Conservation (phyloP, 2,113 vertebrate species). For the Nesoenas mayeri region DNA sequence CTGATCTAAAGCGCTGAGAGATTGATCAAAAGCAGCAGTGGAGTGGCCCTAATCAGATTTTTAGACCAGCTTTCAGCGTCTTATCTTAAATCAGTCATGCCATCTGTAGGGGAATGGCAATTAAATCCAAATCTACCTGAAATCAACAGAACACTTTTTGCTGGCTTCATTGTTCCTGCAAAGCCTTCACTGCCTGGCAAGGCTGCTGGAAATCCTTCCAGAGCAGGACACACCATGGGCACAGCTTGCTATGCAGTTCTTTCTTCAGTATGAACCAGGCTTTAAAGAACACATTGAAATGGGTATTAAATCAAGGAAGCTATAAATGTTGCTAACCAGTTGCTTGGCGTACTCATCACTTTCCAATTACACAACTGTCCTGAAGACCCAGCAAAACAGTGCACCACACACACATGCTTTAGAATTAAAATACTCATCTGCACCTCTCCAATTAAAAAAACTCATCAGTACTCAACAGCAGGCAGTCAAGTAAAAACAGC, state of each 20-base stretch:
- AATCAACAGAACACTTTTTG: background rate
- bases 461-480: background rate
- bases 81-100: background rate
- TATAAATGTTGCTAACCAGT: background rate
- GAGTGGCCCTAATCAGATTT: background rate
- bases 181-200: background rate
- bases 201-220: background rate
- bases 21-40: background rate
- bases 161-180: background rate
- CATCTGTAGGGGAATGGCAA: background rate
- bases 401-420: background rate
- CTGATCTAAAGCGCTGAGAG: background rate
- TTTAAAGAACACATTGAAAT: background rate
- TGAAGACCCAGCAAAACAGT: background rate
- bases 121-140: background rate
- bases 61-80: background rate
- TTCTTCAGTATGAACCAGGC: background rate
- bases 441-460: background rate
- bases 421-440: background rate
- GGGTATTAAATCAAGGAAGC: background rate
- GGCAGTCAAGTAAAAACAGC: background rate
- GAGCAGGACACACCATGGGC: background rate
- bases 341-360: background rate
- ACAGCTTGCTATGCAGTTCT: background rate
- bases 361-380: background rate